Conservation (phyloP, 2,113 vertebrate genomes). For the Callionymus lyra region DNA sequence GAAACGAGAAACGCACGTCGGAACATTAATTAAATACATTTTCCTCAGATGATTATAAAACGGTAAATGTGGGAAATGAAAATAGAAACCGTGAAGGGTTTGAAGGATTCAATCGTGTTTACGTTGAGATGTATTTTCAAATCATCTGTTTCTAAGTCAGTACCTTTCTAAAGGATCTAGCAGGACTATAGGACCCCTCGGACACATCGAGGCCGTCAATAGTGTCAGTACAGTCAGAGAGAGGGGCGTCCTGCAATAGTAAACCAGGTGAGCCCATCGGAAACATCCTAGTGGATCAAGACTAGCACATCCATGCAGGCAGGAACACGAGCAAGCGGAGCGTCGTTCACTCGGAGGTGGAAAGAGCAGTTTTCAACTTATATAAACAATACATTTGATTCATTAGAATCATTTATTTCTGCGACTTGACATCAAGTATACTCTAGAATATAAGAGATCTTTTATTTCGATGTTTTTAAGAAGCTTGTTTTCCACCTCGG, state of each 20-base stretch:
- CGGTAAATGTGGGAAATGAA: neutral
- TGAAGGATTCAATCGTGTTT: too few relatives aligned
- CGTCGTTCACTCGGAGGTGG: conserved; percentile 30
- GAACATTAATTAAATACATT: too few relatives aligned
- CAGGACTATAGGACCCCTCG: conserved; percentile 93
- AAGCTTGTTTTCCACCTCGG: conserved; percentile 37
- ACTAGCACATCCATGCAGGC: neutral
- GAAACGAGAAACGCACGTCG: conserved; percentile 2
- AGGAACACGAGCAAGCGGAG: conserved; percentile 13
- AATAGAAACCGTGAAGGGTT: neutral
- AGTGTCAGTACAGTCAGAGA: conserved; percentile 99
- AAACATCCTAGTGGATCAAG: conserved; percentile 35
- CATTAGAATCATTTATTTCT: too few relatives aligned
- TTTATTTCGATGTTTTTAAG: too few relatives aligned
- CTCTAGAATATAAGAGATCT: too few relatives aligned
- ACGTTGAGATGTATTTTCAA: too few relatives aligned
- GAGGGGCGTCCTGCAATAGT: conserved; percentile 96
- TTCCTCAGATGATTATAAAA: too few relatives aligned
- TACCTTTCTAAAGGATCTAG: conserved; percentile 99
- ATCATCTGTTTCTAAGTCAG: conserved; percentile 36
- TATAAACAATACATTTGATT: too few relatives aligned
- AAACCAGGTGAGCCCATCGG: conserved; percentile 84
- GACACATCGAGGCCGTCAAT: conserved; percentile 95
- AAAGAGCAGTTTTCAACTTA: conserved; percentile 15
- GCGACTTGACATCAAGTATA: too few relatives aligned